Evolutionary conservation across 1,140 invertebrate genomes (phyloP), one percentile per base, ranked within the genome.

Genomic region (Neoseiulus cucumeris): DNA sequence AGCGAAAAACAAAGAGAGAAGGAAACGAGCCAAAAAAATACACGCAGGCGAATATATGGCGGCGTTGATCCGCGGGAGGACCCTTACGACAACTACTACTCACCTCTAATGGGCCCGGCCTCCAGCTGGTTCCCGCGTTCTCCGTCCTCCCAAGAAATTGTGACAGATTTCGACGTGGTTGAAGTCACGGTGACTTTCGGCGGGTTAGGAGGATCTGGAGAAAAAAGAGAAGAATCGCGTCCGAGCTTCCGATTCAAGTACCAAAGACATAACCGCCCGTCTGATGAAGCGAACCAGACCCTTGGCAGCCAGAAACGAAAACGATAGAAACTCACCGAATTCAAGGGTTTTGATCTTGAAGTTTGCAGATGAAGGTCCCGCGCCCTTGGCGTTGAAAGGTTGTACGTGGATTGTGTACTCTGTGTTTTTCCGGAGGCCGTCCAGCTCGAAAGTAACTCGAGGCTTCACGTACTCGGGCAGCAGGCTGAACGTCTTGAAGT

Each of bases 341-440:
- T 87, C 85, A 72, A 87, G 77, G 17, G 87, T 89, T 71, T 86
- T 84, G 0, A 84, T 83, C 0, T 81, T 79, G 0, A 83, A 78
- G 44, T 85, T 82, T 55, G 86, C 83, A 0, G 85, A 86, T 0
- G 84, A 75, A 2, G 88, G 89, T 29, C 88, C 87, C 18, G 75
- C 73, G 4, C 80, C 80, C 65, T 76, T 74, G 1, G 68, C 68
- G 66, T 78, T 78, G 68, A 72, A 77, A 28, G 74, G 74, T 68
- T 77, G 76, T 1, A 77, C 69, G 9, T 94, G 88, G 0, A 95
- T 86, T 6, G 87, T 85, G 76, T 96, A 97, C 75, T 93, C 87
- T 0, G 91, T 95, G 51, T 59, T 59, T 9, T 59, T 59, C 17
- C 51, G 51, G 12, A 59, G 51, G 17, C 51, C 51, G 22, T 59